Conservation (phyloP, 2,797 vertebrate genomes). For the Trematomus bernacchii region DNA sequence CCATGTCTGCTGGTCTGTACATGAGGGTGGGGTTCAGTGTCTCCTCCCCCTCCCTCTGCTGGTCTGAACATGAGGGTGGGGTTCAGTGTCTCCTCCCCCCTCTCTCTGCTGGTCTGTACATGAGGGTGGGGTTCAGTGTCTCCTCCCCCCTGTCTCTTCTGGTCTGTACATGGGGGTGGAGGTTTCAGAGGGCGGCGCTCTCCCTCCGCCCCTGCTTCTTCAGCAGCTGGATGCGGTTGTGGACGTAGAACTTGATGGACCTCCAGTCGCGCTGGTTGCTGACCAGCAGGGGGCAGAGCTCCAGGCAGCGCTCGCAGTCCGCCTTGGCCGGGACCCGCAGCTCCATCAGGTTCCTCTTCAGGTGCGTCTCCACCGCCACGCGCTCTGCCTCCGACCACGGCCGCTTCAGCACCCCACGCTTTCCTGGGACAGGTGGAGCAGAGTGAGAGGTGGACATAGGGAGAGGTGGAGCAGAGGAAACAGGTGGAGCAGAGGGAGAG, state of each 20-base stretch:
- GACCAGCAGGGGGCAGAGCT: constrained; percentile 87
- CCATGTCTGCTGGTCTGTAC: too few species aligned
- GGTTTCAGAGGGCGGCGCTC: constrained; percentile 69
- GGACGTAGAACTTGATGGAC: constrained; percentile 89
- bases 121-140: too few species aligned
- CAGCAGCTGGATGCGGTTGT: constrained; percentile 89
- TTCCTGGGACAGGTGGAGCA: constrained; percentile 69
- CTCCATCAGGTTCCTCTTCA: constrained; percentile 85
- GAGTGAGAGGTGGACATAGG: background rate
- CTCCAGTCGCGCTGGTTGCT: constrained; percentile 89
- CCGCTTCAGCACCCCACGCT: constrained; percentile 86
- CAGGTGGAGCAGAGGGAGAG: background rate
- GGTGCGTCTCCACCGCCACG: constrained; percentile 86
- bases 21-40: too few species aligned
- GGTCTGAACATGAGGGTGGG: too few species aligned
- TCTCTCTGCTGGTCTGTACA: too few species aligned
- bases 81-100: too few species aligned
- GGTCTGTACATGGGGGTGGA: constrained; percentile 59
- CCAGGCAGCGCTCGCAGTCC: constrained; percentile 87
- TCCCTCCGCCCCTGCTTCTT: constrained; percentile 86
- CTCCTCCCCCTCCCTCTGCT: too few species aligned
- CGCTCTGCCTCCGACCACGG: constrained; percentile 89
- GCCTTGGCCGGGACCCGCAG: constrained; percentile 87
- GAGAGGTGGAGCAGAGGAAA: background rate
- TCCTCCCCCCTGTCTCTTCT: constrained; percentile 48